Evolutionary conservation across 1,140 invertebrate genomes (phyloP), one percentile per base, ranked within the genome.

Genomic region (Pseudomyrmex pallidus): DNA sequence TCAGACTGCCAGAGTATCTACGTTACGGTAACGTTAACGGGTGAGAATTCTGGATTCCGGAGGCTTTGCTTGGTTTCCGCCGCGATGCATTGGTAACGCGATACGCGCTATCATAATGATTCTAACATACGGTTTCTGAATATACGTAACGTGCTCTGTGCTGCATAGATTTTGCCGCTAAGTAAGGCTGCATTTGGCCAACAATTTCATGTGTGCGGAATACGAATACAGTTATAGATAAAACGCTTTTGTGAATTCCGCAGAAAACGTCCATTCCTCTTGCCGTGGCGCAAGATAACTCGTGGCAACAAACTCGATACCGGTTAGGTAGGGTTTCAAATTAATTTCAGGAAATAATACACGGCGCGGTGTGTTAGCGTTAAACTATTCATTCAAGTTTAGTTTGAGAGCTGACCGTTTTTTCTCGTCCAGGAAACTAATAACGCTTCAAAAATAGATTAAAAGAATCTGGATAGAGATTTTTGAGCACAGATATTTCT

Each of bases 291-390:
- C 70, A 15, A 8, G 72, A 25, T 61, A 74, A 74, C 54, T 35
- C 22, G 4, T 20, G 46, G 12, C 63, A n/a, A 44, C 15, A 3
- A 15, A 52, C 10, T 17, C 61, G n/a, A 72, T 72, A 44, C 12
- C 25, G 48, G 61, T 74, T 22, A 25, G 22, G 22, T 25, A 25
- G 62, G 22, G 52, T 77, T 77, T 66, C 48, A 67, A 66, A 77
- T 77, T 66, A 77, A 77, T 77, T 77, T 44, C 35, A 10, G 48
- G 8, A 77, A 77, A 77, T 67, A 66, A 76, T 74, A 17, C 52
- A 62, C 22, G 15, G 4, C 0, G 25, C 15, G n/a, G 2, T 3
- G 25, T 46, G 10, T 48, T 52, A 7, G 2, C 5, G 13, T 44
- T 25, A n/a, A 46, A 46, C 13, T 59, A 59, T 59, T 59, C 12